phyloP scores from a whole-genome alignment of 2,113 vertebrate species.

The Cheilinus undulatus region DNA sequence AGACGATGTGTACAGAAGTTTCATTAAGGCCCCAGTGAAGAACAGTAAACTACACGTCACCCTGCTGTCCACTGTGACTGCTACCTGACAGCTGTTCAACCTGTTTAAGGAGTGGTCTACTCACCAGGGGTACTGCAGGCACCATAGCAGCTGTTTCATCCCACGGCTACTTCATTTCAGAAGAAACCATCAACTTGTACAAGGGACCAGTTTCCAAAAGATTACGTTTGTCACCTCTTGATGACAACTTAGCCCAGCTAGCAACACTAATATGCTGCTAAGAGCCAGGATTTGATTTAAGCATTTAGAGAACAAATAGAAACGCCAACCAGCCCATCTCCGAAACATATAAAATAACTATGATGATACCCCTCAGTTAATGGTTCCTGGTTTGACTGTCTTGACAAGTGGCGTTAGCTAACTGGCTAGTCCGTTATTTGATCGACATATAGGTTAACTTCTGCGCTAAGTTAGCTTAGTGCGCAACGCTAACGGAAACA shows the following conservation, averaged over 20 bases:
- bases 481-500: not conserved
- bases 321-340: not conserved
- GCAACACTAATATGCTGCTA: slow-evolving; percentile 8
- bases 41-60: not conserved
- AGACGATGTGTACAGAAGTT: not conserved
- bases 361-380: not conserved
- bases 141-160: slow-evolving; percentile 23
- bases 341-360: not conserved
- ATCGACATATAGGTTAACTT: slow-evolving; percentile 30
- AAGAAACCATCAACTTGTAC: not conserved
- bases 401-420: slow-evolving; percentile 7
- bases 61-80: not conserved
- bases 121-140: slow-evolving; percentile 14
- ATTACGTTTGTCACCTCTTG: not conserved
- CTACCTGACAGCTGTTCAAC: not conserved
- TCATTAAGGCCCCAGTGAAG: not conserved
- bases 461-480: slow-evolving; percentile 31
- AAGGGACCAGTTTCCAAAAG: not conserved
- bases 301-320: not conserved
- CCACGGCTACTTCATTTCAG: not conserved
- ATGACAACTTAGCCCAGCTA: slow-evolving; percentile 32
- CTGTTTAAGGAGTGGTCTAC: slow-evolving; percentile 61
- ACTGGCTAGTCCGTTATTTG: slow-evolving; percentile 24
- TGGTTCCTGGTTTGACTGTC: not conserved
- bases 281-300: not conserved